Percentiles rank a stretch among this genome's conserved stretches.
These are phyloP conservation scores for Acronicta leporina DNA, from an alignment of 2,888 invertebrate genomes.

Conservation along the genomic window DNA sequence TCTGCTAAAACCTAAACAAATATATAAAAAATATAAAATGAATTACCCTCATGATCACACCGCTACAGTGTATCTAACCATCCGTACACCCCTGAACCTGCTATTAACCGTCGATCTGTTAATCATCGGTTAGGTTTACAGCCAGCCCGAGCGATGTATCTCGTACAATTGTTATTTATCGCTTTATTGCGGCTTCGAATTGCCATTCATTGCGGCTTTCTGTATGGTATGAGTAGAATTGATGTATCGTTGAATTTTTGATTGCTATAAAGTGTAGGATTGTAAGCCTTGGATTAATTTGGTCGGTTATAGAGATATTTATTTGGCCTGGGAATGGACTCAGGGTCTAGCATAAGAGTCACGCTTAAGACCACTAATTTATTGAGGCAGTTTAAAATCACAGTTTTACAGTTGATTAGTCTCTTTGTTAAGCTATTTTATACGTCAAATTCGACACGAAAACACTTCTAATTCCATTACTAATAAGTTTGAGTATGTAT, in stretches of 20 bases:
- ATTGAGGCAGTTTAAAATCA: no score
- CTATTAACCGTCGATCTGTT: conserved; percentile 82
- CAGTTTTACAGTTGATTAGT: no score
- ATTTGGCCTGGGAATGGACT: no score
- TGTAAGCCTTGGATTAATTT: conserved; percentile 3
- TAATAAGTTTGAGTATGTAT: no score
- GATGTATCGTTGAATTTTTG: conserved; percentile 42
- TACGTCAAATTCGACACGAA: no score
- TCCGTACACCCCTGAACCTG: conserved; percentile 55
- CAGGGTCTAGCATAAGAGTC: no score
- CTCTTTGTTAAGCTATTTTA: no score
- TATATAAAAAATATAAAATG: no score
- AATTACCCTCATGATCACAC: no score
- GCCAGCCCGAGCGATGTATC: conserved; percentile 69
- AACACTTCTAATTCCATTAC: no score
- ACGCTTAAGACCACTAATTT: no score
- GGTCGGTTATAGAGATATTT: not conserved
- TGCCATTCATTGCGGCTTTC: conserved; percentile 43
- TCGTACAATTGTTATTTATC: conserved; percentile 81
- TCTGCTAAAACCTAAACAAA: no score
- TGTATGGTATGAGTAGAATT: conserved; percentile 34
- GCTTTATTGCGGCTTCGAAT: conserved; percentile 63
- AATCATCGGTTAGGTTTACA: conserved; percentile 83
- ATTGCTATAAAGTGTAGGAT: conserved; percentile 18
- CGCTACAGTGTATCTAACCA: conserved; percentile 1